Percentiles rank a stretch among this genome's conserved stretches.
Conservation (phyloP, 2,797 vertebrate genomes). For the Acipenser transmontanus region DNA sequence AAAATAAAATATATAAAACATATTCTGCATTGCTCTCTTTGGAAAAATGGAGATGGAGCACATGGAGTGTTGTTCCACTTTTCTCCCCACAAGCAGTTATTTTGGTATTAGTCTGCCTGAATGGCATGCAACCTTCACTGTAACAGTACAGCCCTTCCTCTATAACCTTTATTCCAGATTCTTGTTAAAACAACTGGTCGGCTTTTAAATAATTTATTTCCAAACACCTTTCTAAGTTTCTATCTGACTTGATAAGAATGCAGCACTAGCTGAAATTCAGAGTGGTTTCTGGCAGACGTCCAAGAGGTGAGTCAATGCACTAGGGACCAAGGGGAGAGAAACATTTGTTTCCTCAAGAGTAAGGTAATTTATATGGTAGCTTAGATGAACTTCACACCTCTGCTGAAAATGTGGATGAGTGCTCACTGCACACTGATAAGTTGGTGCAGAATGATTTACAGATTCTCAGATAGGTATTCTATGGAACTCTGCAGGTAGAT, state of each 20-base stretch:
- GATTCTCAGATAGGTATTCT: not conserved
- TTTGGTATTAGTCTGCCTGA: not conserved
- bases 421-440: not conserved
- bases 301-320: not conserved
- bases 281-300: not conserved
- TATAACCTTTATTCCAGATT: slow-evolving; percentile 1
- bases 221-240: slow-evolving; percentile 2
- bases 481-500: too few species aligned
- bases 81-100: not conserved
- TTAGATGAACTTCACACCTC: not conserved
- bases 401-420: not conserved
- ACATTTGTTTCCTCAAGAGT: slow-evolving; percentile 8
- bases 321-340: slow-evolving; percentile 3
- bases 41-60: too few species aligned
- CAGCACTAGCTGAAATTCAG: not conserved
- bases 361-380: slow-evolving; percentile 1
- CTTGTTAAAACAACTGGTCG: slow-evolving; percentile 7
- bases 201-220: slow-evolving; percentile 1
- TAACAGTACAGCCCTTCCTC: slow-evolving; percentile 3
- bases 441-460: not conserved
- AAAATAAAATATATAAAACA: too few species aligned
- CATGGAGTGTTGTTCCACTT: not conserved
- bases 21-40: too few species aligned
- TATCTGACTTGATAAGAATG: not conserved
- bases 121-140: not conserved